Evolutionary conservation across 2,888 invertebrate genomes (phyloP).

Genomic region (Embidobia sp.): DNA sequence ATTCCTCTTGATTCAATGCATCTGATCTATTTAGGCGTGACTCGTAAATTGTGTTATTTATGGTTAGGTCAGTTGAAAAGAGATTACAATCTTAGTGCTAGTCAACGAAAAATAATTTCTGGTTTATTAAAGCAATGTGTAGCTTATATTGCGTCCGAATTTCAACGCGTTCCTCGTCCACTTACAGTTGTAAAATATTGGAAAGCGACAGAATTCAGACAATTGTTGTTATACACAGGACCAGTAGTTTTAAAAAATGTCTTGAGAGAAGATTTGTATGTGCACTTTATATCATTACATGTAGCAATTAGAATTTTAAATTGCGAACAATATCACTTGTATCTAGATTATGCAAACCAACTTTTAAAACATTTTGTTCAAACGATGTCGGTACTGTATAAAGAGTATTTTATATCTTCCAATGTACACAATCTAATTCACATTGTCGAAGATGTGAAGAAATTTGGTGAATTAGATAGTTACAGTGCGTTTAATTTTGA

Average conservation of each 20-base stretch:
- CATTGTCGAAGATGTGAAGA: slow-evolving; percentile 16
- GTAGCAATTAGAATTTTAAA: slow-evolving; percentile 12
- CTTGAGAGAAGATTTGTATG: background rate
- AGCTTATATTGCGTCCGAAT: slow-evolving; percentile 24
- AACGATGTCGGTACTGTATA: slow-evolving; percentile 12
- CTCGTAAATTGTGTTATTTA: slow-evolving; percentile 1
- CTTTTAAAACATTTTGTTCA: slow-evolving; percentile 24
- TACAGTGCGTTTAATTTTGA: slow-evolving; percentile 21
- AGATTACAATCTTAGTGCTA: background rate
- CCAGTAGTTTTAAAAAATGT: slow-evolving; percentile 3
- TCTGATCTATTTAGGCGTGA: slow-evolving; percentile 9
- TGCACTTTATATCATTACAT: slow-evolving; percentile 18
- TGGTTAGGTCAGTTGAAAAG: slow-evolving; percentile 1
- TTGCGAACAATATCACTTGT: background rate
- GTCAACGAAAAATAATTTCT: background rate
- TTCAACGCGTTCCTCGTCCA: slow-evolving; percentile 6
- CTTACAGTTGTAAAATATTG: slow-evolving; percentile 8
- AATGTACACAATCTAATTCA: slow-evolving; percentile 29
- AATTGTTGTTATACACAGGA: slow-evolving; percentile 10
- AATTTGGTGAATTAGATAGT: slow-evolving; percentile 9
- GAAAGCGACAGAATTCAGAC: slow-evolving; percentile 29
- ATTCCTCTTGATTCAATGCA: slow-evolving; percentile 27
- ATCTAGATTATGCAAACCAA: slow-evolving; percentile 12
- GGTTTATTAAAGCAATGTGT: background rate
- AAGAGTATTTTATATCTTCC: slow-evolving; percentile 4